A percentile compares a stretch with the other conserved stretches of the same genome.
phyloP scores from a whole-genome alignment of 2,888 invertebrate species.

The Caenorhabditis auriculariae region DNA sequence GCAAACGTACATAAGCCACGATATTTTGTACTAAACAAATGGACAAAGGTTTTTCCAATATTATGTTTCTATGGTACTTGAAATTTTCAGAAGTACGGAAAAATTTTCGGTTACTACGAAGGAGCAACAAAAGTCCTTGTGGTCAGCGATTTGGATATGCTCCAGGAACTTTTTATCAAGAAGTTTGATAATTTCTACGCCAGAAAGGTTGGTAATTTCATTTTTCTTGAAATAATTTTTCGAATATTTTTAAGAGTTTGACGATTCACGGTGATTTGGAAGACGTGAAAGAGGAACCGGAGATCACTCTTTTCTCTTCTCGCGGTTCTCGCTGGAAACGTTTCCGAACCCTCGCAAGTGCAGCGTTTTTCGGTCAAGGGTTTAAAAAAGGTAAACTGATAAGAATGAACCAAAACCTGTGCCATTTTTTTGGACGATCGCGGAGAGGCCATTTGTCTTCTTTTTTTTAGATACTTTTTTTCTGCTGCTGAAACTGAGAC shows the following conservation, averaged over 20 bases:
- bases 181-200: constrained; percentile 66
- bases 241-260: constrained; percentile 13
- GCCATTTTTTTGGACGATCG: no score
- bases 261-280: constrained; percentile 44
- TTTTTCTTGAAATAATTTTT: neutral
- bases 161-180: constrained; percentile 65
- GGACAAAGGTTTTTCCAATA: constrained; percentile 52
- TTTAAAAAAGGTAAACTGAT: constrained; percentile 26
- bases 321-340: constrained; percentile 68
- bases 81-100: constrained; percentile 28
- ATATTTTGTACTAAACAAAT: constrained; percentile 31
- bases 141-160: constrained; percentile 64
- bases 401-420: no score
- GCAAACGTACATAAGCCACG: constrained; percentile 22
- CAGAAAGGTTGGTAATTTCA: constrained; percentile 54
- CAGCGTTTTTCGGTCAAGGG: constrained; percentile 66
- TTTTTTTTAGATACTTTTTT: no score
- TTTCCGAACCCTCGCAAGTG: constrained; percentile 67
- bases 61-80: neutral
- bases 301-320: constrained; percentile 64
- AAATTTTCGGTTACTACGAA: constrained; percentile 39
- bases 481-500: no score
- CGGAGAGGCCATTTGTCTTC: no score
- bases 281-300: constrained; percentile 19
- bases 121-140: constrained; percentile 60